Evolutionary conservation across 2,888 invertebrate species (phyloP).

Genomic region (Orthosia cruda): DNA sequence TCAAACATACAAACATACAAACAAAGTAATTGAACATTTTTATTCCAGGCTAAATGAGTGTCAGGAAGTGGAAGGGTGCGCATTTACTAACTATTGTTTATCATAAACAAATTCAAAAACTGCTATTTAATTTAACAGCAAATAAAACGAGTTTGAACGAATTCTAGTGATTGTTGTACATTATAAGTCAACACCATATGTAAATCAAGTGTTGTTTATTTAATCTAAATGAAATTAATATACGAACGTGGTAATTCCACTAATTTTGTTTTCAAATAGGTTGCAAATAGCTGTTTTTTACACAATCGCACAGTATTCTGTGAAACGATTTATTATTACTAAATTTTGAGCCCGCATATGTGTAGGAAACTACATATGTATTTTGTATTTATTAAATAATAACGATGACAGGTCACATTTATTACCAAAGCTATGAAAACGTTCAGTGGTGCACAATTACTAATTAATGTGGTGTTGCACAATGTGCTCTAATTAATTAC

Average conservation of each 20-base stretch:
- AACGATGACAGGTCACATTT: conserved; percentile 60
- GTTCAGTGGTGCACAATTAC: conserved; percentile 69
- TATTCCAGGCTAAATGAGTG: no score
- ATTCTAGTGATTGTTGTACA: no score
- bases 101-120: no score
- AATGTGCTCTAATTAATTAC: conserved; percentile 51
- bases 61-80: no score
- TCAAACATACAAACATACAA: no score
- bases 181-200: neutral
- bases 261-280: neutral
- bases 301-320: neutral
- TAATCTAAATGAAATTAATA: neutral
- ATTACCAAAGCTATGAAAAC: conserved; percentile 43
- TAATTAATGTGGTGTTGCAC: conserved; percentile 60
- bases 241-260: neutral
- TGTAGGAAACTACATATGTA: neutral
- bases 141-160: no score
- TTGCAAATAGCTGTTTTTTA: neutral
- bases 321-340: conserved; percentile 4
- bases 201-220: neutral
- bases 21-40: no score
- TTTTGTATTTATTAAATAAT: conserved; percentile 30
- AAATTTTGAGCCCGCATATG: neutral
- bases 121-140: no score
- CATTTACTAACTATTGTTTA: no score